These are phyloP conservation scores for Thalassarche chlororhynchos DNA, from an alignment of 2,113 vertebrate genomes.

Conservation along the genomic window DNA sequence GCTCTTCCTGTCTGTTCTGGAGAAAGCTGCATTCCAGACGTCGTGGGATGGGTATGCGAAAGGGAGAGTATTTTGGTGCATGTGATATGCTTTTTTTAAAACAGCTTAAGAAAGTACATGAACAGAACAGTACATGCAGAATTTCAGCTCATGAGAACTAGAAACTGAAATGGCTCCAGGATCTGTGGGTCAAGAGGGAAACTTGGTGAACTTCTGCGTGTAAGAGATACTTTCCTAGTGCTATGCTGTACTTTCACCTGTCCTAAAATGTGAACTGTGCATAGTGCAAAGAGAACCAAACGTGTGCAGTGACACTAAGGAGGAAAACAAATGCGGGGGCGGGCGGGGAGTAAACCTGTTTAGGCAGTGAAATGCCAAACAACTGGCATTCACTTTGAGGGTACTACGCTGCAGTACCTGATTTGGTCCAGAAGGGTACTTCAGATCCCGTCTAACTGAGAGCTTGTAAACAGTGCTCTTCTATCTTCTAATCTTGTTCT, in stretches of 20 bases:
- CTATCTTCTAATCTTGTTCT: background rate
- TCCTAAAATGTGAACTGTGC: background rate
- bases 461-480: background rate
- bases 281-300: background rate
- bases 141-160: background rate
- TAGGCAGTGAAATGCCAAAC: background rate
- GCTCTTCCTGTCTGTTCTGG: background rate
- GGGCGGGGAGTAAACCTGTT: background rate
- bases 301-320: background rate
- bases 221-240: background rate
- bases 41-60: background rate
- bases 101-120: background rate
- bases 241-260: background rate
- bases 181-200: background rate
- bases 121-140: background rate
- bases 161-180: background rate
- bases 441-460: background rate
- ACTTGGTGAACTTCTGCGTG: background rate
- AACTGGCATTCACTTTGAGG: background rate
- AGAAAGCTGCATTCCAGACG: slow-evolving; percentile 10
- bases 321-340: background rate
- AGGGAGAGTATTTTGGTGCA: background rate
- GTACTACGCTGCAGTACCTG: background rate
- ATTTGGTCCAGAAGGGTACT: background rate
- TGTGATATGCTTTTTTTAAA: background rate